These are phyloP conservation scores for Plebejus argus DNA, from an alignment of 2,888 invertebrate species.

Conservation along the genomic window DNA sequence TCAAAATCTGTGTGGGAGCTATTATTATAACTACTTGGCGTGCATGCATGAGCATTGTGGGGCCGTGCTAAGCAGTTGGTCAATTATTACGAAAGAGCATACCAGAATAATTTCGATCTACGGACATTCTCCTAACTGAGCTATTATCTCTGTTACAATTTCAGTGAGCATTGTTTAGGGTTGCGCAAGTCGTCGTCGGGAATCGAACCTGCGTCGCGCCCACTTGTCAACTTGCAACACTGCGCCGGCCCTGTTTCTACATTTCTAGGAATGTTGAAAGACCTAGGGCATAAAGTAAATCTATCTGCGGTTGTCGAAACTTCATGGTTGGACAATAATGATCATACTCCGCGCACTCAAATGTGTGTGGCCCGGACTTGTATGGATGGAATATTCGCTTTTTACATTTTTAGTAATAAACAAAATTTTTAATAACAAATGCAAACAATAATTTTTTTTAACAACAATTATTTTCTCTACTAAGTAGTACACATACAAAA, in stretches of 20 bases:
- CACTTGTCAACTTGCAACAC: conserved; percentile 52
- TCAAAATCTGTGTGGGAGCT: background rate
- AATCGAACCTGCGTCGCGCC: conserved; percentile 52
- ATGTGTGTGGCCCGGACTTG: background rate
- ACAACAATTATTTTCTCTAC: too few species aligned
- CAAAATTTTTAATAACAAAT: too few species aligned
- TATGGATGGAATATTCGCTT: background rate
- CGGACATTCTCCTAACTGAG: conserved; percentile 5
- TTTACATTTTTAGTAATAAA: background rate
- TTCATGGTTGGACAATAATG: conserved; percentile 26
- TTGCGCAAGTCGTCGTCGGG: conserved; percentile 49
- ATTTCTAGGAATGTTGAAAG: conserved; percentile 34
- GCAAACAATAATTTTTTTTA: too few species aligned
- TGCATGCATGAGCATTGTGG: background rate
- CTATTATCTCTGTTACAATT: conserved; percentile 25
- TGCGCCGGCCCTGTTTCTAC: conserved; percentile 34
- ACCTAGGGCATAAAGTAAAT: conserved; percentile 34
- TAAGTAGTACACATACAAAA: background rate
- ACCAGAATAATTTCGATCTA: conserved; percentile 14
- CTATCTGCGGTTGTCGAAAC: conserved; percentile 31
- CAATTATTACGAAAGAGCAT: conserved; percentile 6
- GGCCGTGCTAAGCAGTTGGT: background rate
- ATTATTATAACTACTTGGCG: background rate
- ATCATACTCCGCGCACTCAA: background rate
- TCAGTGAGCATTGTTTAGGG: conserved; percentile 32